A percentile compares a stretch with the other conserved stretches of the same genome.
These are phyloP conservation scores for Apodemia mormo DNA, from an alignment of 2,888 invertebrate genomes.

Conservation along the genomic window DNA sequence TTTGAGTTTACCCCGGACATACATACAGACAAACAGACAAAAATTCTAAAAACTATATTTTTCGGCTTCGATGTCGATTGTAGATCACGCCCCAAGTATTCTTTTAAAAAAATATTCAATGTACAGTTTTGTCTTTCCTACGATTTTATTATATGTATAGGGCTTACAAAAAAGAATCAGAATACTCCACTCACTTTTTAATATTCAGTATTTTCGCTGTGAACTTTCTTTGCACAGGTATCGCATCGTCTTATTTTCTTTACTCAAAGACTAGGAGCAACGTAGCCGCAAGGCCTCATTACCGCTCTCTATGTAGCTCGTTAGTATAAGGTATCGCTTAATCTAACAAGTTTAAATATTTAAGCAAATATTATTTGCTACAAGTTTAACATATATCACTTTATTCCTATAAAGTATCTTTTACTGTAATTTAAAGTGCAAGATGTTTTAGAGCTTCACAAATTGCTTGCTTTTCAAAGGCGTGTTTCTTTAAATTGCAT, in stretches of 20 bases:
- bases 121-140: too few relatives aligned
- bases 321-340: conserved; percentile 39
- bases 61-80: too few relatives aligned
- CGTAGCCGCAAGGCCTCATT: conserved; percentile 49
- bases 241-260: background rate
- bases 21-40: too few relatives aligned
- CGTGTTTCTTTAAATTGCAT: conserved; percentile 14
- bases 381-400: background rate
- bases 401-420: background rate
- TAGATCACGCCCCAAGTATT: too few relatives aligned
- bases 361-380: conserved; percentile 1
- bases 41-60: too few relatives aligned
- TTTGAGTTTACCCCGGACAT: too few relatives aligned
- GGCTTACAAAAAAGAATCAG: too few relatives aligned
- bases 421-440: conserved; percentile 2
- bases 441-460: background rate
- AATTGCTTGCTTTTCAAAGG: conserved; percentile 16
- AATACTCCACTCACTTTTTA: too few relatives aligned
- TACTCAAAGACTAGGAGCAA: background rate
- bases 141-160: too few relatives aligned
- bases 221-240: background rate
- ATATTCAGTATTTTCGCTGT: background rate
- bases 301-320: conserved; percentile 45
- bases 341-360: conserved; percentile 19
- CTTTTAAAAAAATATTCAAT: too few relatives aligned